A percentile compares a stretch with the other conserved stretches of the same genome.
Evolutionary conservation across 2,888 invertebrate species (phyloP).

Genomic region (Zhuqinia jingwanae): DNA sequence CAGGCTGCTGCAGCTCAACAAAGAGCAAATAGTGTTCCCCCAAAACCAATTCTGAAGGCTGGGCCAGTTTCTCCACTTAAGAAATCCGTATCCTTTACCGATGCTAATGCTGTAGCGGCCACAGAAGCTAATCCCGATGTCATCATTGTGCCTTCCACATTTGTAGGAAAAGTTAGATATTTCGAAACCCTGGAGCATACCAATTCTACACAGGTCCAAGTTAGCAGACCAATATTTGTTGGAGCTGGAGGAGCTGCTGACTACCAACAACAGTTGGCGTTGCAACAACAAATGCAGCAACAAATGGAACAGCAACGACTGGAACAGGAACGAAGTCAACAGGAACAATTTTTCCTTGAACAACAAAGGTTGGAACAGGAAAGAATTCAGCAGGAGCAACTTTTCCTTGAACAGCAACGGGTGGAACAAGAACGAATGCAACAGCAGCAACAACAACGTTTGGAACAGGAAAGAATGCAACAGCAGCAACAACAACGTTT

Average conservation of each 20-base stretch:
- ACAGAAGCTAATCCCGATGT: conserved; percentile 65
- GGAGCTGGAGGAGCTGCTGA: conserved; percentile 27
- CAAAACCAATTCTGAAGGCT: conserved; percentile 75
- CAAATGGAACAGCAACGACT: conserved; percentile 59
- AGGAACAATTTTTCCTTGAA: conserved; percentile 8
- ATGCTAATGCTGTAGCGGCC: conserved; percentile 59
- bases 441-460: conserved; percentile 60
- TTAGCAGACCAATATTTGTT: conserved; percentile 64
- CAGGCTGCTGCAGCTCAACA: conserved; percentile 46
- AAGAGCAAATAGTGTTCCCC: conserved; percentile 46
- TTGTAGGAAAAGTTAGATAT: conserved; percentile 77
- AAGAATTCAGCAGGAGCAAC: conserved; percentile 50
- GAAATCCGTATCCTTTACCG: conserved; percentile 72
- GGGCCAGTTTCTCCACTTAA: conserved; percentile 68
- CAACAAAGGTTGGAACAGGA: conserved; percentile 58
- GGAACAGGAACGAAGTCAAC: conserved; percentile 15
- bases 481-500: conserved; percentile 49
- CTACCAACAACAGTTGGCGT: conserved; percentile 52
- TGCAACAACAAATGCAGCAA: conserved; percentile 14
- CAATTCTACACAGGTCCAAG: conserved; percentile 63
- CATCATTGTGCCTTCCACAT: conserved; percentile 77
- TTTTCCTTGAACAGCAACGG: conserved; percentile 45
- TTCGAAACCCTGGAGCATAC: conserved; percentile 77
- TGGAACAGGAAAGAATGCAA: conserved; percentile 63
- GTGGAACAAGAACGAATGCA: conserved; percentile 52